Evolutionary conservation across 1,140 invertebrate species (phyloP).

Genomic region (Bicyclus anynana): DNA sequence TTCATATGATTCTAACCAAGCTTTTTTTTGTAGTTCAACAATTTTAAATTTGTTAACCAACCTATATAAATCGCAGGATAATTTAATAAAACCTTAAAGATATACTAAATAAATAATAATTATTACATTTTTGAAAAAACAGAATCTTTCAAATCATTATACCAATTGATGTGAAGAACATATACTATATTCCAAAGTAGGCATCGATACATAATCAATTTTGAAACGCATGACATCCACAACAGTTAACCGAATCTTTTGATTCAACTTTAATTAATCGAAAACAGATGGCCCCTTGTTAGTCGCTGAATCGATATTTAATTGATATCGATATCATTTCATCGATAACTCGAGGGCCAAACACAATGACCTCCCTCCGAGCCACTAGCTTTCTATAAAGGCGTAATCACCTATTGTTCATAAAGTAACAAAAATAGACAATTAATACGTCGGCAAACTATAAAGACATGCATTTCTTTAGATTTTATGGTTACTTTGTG

Average conservation of each 20-base stretch:
- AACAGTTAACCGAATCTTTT: slow-evolving; percentile 36
- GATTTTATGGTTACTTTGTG: slow-evolving; percentile 16
- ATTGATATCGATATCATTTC: slow-evolving; percentile 64
- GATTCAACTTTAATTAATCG: slow-evolving; percentile 63
- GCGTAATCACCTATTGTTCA: slow-evolving; percentile 72
- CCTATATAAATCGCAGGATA: no score
- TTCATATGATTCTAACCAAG: no score
- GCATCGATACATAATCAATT: slow-evolving; percentile 11
- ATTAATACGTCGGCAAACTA: slow-evolving; percentile 41
- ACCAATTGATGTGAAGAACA: not conserved
- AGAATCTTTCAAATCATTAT: not conserved
- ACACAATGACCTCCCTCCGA: slow-evolving; percentile 62
- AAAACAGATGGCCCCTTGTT: slow-evolving; percentile 72
- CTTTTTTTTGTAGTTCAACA: no score
- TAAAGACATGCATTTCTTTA: slow-evolving; percentile 18
- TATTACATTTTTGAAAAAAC: no score
- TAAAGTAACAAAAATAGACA: slow-evolving; percentile 54
- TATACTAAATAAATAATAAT: no score
- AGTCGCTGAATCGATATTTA: slow-evolving; percentile 63
- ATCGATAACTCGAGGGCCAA: slow-evolving; percentile 49
- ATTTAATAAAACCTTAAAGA: no score
- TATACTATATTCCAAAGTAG: not conserved
- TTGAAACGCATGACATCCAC: slow-evolving; percentile 26
- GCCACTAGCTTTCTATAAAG: slow-evolving; percentile 60
- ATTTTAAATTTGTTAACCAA: no score